phyloP scores from a whole-genome alignment of 2,888 invertebrate species.

The Capitulum mitella region DNA sequence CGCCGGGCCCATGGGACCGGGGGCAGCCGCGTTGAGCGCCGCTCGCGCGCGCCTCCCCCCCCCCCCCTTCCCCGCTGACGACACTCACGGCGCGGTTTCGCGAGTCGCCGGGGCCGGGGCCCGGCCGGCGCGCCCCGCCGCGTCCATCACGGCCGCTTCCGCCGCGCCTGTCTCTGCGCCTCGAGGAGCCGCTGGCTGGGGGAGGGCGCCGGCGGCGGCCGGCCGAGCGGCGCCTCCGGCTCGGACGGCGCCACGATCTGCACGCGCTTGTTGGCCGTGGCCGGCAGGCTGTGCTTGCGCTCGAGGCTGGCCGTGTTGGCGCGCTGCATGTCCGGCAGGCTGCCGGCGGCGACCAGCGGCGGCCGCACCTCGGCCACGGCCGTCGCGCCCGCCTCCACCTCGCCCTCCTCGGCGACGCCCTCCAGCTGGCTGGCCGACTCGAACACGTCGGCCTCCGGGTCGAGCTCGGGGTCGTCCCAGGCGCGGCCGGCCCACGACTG shows the following conservation, averaged over 20 bases:
- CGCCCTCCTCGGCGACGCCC: background rate
- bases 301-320: background rate
- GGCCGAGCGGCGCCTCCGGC: background rate
- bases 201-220: background rate
- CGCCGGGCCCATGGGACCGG: no score
- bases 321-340: background rate
- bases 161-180: background rate
- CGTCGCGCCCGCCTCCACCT: background rate
- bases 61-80: no score
- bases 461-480: background rate
- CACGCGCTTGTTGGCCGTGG: background rate
- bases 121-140: no score
- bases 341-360: background rate
- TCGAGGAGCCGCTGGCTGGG: background rate
- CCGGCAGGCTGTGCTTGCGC: background rate
- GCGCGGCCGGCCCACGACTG: conserved; percentile 2
- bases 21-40: no score
- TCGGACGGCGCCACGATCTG: background rate
- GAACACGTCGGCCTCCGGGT: background rate
- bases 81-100: no score
- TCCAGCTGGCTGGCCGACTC: background rate
- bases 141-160: background rate
- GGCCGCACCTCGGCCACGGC: background rate
- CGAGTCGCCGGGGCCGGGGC: no score
- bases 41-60: no score